Percentiles rank a stretch among this genome's conserved stretches.
phyloP scores from a whole-genome alignment of 2,888 invertebrate genomes.

The Labia minor region DNA sequence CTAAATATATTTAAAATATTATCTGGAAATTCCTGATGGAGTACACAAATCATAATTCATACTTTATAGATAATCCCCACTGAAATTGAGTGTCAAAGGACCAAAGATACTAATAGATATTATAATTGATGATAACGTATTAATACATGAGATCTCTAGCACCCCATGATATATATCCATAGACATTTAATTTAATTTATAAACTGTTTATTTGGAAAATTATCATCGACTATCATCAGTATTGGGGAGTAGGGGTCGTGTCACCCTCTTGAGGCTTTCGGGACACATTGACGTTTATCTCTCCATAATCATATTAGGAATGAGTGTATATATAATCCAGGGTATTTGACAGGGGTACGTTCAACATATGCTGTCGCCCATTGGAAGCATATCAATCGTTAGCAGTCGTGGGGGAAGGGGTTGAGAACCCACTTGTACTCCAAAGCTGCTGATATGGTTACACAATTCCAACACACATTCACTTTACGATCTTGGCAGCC shows the following conservation, averaged over 20 bases:
- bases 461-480: not conserved
- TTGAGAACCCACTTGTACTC: not conserved
- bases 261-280: not conserved
- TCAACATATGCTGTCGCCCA: slow-evolving; percentile 1
- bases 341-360: not conserved
- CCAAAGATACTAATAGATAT: too few species aligned
- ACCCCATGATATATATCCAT: too few species aligned
- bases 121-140: too few species aligned
- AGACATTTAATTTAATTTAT: too few species aligned
- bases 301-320: slow-evolving; percentile 4
- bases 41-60: too few species aligned
- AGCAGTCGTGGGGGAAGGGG: not conserved
- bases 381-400: not conserved
- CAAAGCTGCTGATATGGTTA: slow-evolving; percentile 1
- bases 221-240: not conserved
- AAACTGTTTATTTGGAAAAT: not conserved
- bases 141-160: too few species aligned
- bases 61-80: too few species aligned
- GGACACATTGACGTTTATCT: slow-evolving; percentile 4
- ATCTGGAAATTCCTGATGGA: too few species aligned
- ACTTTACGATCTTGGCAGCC: slow-evolving; percentile 13
- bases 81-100: too few species aligned
- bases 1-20: too few species aligned
- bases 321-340: not conserved
- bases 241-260: not conserved